Base-by-base conservation (phyloP, 2,888 invertebrate species). In the Limenitis camilla region DNA sequence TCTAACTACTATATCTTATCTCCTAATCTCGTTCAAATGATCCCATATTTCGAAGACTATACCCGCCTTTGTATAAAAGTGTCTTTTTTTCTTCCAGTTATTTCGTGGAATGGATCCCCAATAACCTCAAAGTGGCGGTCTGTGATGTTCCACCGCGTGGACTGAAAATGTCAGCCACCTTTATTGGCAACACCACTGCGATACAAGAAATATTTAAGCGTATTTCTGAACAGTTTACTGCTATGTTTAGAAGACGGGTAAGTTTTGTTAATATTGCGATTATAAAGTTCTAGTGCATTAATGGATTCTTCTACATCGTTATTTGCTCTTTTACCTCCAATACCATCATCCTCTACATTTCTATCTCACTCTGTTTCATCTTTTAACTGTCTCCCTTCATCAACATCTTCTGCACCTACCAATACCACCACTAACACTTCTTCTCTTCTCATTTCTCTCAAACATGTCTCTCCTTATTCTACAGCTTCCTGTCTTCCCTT, bases 71-170 rank as follows among this genome's bases (percentile, higher is more conserved):
- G n/a, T 4, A 9, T 35, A 5, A 35, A 36, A 36, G 2, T 3
- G 4, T 6, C 10, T 10, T 36, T 9, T n/a, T 36, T 6, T 3
- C 4, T 10, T 33, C 0, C 71, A 90, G 91, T 67, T 93, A 92
- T 83, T 92, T 92, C 75, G 92, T 94, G 31, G 93, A 93, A 78
- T 93, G 96, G 96, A 96, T 96, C 71, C 96, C 96, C 0, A 94
- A 95, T 81, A 95, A 95, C 76, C 89, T 95, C 61, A 95, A 95
- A 84, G 94, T 94, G 66, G 93, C 95, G 0, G 94, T 94, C 50
- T 95, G 95, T 66, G 94, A 95, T 81, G 93, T 96, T 61, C 94
- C 96, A 5, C 94, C 95, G 4, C 89, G 94, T 62, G 95, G 95
- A 5, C 89, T 96, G 53, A 94, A 94, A 83, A 96, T 96, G 95